Evolutionary conservation across 2,888 invertebrate species (phyloP).

Genomic region (Notocelia uddmanniana): DNA sequence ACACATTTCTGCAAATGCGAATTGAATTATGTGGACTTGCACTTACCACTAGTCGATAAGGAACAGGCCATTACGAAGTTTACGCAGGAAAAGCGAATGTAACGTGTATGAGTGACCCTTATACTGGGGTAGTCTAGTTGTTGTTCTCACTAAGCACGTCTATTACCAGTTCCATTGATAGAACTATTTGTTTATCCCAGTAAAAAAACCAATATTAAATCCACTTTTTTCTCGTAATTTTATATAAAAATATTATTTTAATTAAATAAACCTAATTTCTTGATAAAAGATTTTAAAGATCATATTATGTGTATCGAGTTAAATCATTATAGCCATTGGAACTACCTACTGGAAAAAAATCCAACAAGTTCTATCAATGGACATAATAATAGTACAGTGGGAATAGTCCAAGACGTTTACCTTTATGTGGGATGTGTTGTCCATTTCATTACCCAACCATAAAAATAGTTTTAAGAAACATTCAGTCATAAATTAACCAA

Average conservation of each 20-base stretch:
- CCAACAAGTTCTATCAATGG: no score
- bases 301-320: no score
- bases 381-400: background rate
- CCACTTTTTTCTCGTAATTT: no score
- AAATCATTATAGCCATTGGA: no score
- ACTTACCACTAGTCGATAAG: background rate
- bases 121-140: background rate
- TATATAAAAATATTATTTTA: no score
- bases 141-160: background rate
- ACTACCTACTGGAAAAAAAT: no score
- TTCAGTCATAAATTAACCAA: background rate
- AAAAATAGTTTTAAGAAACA: background rate
- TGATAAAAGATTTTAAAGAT: no score
- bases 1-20: background rate
- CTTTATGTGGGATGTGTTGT: background rate
- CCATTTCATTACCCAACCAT: background rate
- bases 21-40: background rate
- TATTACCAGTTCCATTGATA: background rate
- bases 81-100: background rate
- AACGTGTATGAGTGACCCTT: background rate
- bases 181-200: background rate
- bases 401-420: background rate
- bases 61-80: background rate
- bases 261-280: no score
- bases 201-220: no score